These are phyloP conservation scores for Chaenodraco wilsoni DNA, from an alignment of 2,797 vertebrate species.

Conservation along the genomic window DNA sequence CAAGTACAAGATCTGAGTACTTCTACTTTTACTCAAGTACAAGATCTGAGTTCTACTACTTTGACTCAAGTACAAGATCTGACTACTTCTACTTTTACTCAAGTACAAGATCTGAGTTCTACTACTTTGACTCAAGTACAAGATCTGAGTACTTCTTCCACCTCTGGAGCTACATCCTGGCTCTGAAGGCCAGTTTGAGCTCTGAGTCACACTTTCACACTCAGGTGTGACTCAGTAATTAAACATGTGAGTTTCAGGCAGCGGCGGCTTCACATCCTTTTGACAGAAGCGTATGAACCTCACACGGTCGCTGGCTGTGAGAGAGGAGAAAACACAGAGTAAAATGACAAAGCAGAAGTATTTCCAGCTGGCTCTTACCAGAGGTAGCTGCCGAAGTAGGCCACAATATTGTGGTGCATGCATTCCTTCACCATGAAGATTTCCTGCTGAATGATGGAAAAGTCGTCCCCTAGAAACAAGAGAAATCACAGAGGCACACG, in stretches of 20 bases:
- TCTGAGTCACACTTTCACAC: slow-evolving; percentile 64
- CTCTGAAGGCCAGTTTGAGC: slow-evolving; percentile 24
- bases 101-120: no score
- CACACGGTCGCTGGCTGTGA: slow-evolving; percentile 5
- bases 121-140: no score
- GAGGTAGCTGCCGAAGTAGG: slow-evolving; percentile 99
- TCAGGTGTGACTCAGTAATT: slow-evolving; percentile 50
- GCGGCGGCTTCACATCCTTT: slow-evolving; percentile 11
- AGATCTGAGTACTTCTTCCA: no score
- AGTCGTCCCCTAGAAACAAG: slow-evolving; percentile 92
- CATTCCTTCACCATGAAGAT: slow-evolving; percentile 99
- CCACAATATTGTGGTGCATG: slow-evolving; percentile 97
- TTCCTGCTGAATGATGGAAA: slow-evolving; percentile 98
- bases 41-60: no score
- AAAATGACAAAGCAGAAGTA: slow-evolving; percentile 45
- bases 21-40: no score
- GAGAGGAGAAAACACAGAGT: slow-evolving; percentile 5
- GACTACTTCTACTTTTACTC: no score
- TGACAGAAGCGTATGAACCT: slow-evolving; percentile 32
- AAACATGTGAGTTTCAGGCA: slow-evolving; percentile 45
- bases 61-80: no score
- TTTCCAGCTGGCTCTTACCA: slow-evolving; percentile 85
- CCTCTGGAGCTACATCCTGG: slow-evolving; percentile 33
- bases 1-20: no score
- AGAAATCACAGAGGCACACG: slow-evolving; percentile 50